phyloP scores from a whole-genome alignment of 2,888 invertebrate genomes.

The Tanypteryx hageni region DNA sequence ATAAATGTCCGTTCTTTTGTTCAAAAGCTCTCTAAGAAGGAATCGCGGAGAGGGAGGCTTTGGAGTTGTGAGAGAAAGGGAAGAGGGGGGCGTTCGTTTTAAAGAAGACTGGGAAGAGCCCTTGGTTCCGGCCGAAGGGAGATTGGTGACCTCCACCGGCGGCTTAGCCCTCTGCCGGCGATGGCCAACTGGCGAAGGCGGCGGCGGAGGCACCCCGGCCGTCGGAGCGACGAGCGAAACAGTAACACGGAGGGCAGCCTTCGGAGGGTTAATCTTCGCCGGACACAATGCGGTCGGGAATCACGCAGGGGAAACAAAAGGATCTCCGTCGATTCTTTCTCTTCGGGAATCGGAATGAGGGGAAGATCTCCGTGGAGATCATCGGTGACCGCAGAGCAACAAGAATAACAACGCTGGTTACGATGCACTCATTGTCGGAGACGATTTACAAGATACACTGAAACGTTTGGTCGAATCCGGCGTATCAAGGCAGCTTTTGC shows the following conservation, averaged over 20 bases:
- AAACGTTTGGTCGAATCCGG: no score
- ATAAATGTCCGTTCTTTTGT: slow-evolving; percentile 20
- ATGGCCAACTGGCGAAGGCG: background rate
- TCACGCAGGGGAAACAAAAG: background rate
- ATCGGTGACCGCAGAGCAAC: background rate
- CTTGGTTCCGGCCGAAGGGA: slow-evolving; percentile 10
- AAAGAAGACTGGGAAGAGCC: background rate
- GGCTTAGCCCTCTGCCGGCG: background rate
- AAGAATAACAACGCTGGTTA: no score
- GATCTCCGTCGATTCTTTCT: background rate
- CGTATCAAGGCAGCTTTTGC: no score
- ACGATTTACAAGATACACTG: no score
- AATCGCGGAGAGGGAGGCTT: background rate
- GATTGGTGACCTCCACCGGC: slow-evolving; percentile 46
- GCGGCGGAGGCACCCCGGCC: slow-evolving; percentile 17
- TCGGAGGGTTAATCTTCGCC: background rate
- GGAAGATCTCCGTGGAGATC: background rate
- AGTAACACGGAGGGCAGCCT: background rate
- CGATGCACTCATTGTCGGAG: no score
- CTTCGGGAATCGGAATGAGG: background rate
- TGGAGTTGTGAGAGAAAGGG: background rate
- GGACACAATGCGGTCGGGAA: background rate
- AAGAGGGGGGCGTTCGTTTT: background rate
- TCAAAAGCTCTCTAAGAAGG: slow-evolving; percentile 16
- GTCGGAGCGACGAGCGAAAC: background rate